Percentiles rank a stretch among this genome's conserved stretches.
phyloP scores from a whole-genome alignment of 2,888 invertebrate genomes.

The Pterostichus niger region DNA sequence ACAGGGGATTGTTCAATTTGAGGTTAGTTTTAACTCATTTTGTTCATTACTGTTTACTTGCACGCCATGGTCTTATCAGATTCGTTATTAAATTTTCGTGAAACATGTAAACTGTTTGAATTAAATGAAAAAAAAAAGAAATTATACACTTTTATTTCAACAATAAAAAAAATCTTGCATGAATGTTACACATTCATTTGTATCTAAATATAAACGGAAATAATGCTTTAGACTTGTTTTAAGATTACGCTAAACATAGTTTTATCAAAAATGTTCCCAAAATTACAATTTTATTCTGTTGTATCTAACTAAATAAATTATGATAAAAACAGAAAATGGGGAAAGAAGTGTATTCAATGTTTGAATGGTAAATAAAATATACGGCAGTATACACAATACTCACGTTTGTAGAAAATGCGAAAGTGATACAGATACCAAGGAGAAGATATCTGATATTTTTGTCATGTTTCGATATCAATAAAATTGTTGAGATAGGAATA shows the following conservation, averaged over 20 bases:
- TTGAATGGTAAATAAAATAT: slow-evolving; percentile 45
- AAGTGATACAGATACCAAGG: slow-evolving; percentile 33
- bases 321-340: slow-evolving; percentile 27
- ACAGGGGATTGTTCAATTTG: slow-evolving; percentile 51
- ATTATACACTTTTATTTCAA: not conserved
- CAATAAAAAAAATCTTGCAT: slow-evolving; percentile 24
- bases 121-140: slow-evolving; percentile 34
- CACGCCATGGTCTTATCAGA: slow-evolving; percentile 41
- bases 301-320: slow-evolving; percentile 32
- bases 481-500: slow-evolving; percentile 35
- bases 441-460: slow-evolving; percentile 45
- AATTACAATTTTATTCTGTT: slow-evolving; percentile 15
- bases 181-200: not conserved
- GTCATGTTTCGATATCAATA: slow-evolving; percentile 48
- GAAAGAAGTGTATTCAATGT: slow-evolving; percentile 23
- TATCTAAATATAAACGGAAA: not conserved
- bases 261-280: slow-evolving; percentile 14
- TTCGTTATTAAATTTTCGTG: slow-evolving; percentile 37
- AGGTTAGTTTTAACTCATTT: slow-evolving; percentile 14
- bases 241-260: slow-evolving; percentile 2
- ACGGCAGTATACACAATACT: slow-evolving; percentile 40
- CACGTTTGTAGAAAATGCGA: slow-evolving; percentile 42
- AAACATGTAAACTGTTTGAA: slow-evolving; percentile 28
- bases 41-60: slow-evolving; percentile 13
- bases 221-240: slow-evolving; percentile 25